Percentiles rank a stretch among this genome's conserved stretches.
Evolutionary conservation across 2,797 vertebrate genomes (phyloP).

Genomic region (Scolopax rusticola): DNA sequence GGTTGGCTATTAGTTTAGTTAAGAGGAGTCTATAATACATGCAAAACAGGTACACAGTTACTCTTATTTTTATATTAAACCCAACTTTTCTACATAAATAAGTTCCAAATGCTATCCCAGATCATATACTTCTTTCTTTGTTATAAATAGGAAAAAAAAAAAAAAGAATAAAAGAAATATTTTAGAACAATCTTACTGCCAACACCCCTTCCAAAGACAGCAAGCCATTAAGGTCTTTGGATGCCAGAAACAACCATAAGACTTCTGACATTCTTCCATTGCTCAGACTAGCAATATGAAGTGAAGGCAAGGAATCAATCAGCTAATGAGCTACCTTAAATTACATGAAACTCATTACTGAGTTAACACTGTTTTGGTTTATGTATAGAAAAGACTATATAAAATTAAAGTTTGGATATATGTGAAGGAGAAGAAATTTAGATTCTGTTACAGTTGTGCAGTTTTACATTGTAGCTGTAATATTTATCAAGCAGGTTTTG

Average conservation of each 20-base stretch:
- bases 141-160: neutral
- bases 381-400: neutral
- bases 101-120: neutral
- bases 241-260: neutral
- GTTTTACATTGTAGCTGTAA: neutral
- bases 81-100: neutral
- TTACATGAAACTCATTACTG: neutral
- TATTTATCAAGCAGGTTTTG: neutral
- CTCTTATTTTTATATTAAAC: neutral
- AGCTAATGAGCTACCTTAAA: neutral
- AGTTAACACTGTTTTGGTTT: neutral
- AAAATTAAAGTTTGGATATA: neutral
- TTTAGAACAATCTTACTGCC: neutral
- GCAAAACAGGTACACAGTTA: neutral
- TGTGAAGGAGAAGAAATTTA: neutral
- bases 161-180: neutral
- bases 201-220: neutral
- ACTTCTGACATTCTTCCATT: neutral
- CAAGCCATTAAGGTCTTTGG: neutral
- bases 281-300: neutral
- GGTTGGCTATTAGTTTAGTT: neutral
- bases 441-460: neutral
- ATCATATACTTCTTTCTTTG: neutral
- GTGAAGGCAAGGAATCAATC: neutral
- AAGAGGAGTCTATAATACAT: neutral